Conservation (phyloP, 2,888 invertebrate genomes). For the Aphodius sticticus region DNA sequence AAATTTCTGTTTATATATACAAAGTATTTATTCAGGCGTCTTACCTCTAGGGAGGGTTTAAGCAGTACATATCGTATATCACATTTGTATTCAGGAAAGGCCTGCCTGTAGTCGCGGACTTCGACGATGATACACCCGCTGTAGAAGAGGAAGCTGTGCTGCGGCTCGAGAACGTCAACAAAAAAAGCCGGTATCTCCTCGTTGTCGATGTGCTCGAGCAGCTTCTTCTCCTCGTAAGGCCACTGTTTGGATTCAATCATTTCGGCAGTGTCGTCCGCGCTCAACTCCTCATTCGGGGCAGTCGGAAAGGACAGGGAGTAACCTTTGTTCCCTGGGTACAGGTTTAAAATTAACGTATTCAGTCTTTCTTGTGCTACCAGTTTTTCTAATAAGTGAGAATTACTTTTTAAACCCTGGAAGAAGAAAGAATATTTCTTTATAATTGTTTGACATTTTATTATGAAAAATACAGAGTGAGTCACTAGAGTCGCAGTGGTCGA, state of each 20-base stretch:
- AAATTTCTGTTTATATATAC: too few species aligned
- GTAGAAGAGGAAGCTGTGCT: constrained; percentile 87
- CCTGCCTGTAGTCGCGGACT: constrained; percentile 87
- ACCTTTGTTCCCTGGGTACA: constrained; percentile 92
- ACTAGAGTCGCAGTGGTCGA: too few species aligned
- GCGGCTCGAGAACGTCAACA: constrained; percentile 82
- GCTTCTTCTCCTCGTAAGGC: constrained; percentile 90
- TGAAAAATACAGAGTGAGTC: too few species aligned
- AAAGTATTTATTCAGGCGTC: neutral
- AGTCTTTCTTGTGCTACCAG: constrained; percentile 85
- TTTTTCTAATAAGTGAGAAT: constrained; percentile 82
- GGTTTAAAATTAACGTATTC: constrained; percentile 88
- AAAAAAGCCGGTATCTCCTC: constrained; percentile 90
- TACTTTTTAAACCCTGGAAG: constrained; percentile 67
- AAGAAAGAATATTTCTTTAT: constrained; percentile 34
- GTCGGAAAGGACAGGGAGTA: constrained; percentile 68
- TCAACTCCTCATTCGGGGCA: constrained; percentile 35
- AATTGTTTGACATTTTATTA: too few species aligned
- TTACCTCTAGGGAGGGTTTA: constrained; percentile 86
- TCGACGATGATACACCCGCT: constrained; percentile 92
- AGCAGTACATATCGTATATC: constrained; percentile 88
- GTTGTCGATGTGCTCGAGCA: constrained; percentile 88
- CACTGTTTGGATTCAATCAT: constrained; percentile 79
- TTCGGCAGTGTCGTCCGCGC: constrained; percentile 57
- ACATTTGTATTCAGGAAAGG: constrained; percentile 78